Percentiles rank a stretch among this genome's conserved stretches.
Conservation (phyloP, 2,888 invertebrate species). For the Trichogramma evanescens region DNA sequence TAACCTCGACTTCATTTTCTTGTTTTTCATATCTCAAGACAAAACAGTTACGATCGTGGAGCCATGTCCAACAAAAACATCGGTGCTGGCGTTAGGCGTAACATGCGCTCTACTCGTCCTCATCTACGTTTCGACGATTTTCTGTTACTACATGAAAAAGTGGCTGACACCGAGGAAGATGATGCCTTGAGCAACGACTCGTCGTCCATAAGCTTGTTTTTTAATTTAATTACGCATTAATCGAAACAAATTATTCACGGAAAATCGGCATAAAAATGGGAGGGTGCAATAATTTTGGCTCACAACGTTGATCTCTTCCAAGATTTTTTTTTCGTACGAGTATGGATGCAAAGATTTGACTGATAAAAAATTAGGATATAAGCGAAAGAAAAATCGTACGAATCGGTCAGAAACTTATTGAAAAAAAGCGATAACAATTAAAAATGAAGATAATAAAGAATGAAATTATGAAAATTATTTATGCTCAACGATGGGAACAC, state of each 20-base stretch:
- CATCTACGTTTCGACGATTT: slow-evolving; percentile 83
- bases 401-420: too few relatives aligned
- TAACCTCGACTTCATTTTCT: slow-evolving; percentile 3
- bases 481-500: too few relatives aligned
- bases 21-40: slow-evolving; percentile 53
- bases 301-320: background rate
- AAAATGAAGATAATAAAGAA: too few relatives aligned
- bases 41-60: slow-evolving; percentile 86
- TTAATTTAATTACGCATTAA: too few relatives aligned
- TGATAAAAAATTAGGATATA: too few relatives aligned
- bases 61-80: slow-evolving; percentile 86
- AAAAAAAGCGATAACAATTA: too few relatives aligned
- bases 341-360: too few relatives aligned
- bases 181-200: slow-evolving; percentile 53
- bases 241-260: too few relatives aligned
- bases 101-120: slow-evolving; percentile 84
- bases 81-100: slow-evolving; percentile 82
- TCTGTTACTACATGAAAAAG: slow-evolving; percentile 89
- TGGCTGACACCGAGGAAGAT: slow-evolving; percentile 82
- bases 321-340: too few relatives aligned
- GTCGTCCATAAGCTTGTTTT: background rate
- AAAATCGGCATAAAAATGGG: background rate
- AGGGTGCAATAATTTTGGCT: background rate
- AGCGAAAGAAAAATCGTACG: too few relatives aligned
- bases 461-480: too few relatives aligned